Evolutionary conservation across 2,113 vertebrate species (phyloP), one percentile per base, ranked within the genome.

Genomic region (Catharus minimus): DNA sequence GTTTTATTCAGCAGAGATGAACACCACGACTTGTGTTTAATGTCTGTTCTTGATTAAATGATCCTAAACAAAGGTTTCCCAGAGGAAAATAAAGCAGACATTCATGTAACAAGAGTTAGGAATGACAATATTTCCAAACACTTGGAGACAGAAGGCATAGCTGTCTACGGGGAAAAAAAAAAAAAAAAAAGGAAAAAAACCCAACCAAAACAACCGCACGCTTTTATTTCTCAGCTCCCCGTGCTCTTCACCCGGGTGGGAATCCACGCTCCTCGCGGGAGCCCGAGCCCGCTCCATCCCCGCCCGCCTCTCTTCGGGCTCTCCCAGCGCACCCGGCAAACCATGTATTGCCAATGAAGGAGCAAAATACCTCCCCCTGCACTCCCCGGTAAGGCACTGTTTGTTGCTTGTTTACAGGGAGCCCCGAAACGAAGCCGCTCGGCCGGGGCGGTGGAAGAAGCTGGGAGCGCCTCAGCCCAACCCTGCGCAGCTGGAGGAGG

Each of bases 21-120:
- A 93, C 93, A 66, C 95, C 91, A 89, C 90, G 90, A 96, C 94
- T 94, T 95, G 92, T 96, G 95, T 95, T 97, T 97, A 95, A 92
- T 95, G 90, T 92, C 96, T 97, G 90, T 93, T 94, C 49, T 94
- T 97, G 97, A 97, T 97, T 97, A 97, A 98, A 97, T 89, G 97
- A 96, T 97, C 94, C 94, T 97, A 97, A 97, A 97, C 96, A 98
- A 97, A 96, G 96, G 95, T 97, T 97, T 97, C 96, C 96, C 95
- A 92, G 95, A 97, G 95, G 97, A 97, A 97, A 97, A 98, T 97
- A 96, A 97, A 97, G 96, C 95, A 43, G 94, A 95, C 96, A 86
- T 97, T 97, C 96, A 97, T 95, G 94, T 95, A 93, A 96, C 92
- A 93, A 93, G 96, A 96, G 93, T 96, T 96, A 91, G 95, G 96